Conservation (phyloP, 2,888 invertebrate genomes). For the Drosophila rellima region DNA sequence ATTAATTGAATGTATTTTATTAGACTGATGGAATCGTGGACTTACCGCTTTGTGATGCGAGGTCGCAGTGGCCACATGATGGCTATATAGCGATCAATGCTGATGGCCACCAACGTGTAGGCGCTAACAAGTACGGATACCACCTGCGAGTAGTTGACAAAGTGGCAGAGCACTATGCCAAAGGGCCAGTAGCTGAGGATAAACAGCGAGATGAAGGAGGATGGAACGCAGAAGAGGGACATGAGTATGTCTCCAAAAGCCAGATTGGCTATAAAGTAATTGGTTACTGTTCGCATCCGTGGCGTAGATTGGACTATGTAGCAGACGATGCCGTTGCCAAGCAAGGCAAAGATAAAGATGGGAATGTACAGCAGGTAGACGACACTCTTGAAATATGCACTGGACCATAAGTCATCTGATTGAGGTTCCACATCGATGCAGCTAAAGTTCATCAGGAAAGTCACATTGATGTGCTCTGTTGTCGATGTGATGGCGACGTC, state of each 20-base stretch:
- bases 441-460: slow-evolving; percentile 64
- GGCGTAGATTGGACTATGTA: slow-evolving; percentile 94
- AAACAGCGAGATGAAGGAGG: slow-evolving; percentile 93
- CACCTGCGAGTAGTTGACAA: slow-evolving; percentile 93
- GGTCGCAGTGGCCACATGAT: slow-evolving; percentile 95
- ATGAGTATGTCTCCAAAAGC: slow-evolving; percentile 96
- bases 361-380: slow-evolving; percentile 91
- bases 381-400: slow-evolving; percentile 88
- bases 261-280: slow-evolving; percentile 95
- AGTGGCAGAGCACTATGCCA: slow-evolving; percentile 92
- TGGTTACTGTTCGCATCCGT: slow-evolving; percentile 96
- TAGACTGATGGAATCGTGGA: background rate
- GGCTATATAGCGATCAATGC: slow-evolving; percentile 95
- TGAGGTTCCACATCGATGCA: slow-evolving; percentile 69
- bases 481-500: slow-evolving; percentile 19
- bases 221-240: slow-evolving; percentile 96
- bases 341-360: slow-evolving; percentile 90
- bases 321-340: slow-evolving; percentile 93
- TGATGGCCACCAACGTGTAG: slow-evolving; percentile 96
- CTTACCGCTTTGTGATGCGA: slow-evolving; percentile 90
- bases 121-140: slow-evolving; percentile 94
- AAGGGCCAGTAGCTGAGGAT: slow-evolving; percentile 96
- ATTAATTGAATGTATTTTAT: background rate
- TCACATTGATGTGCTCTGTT: slow-evolving; percentile 53
- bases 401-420: slow-evolving; percentile 83